Conservation (phyloP, 2,113 vertebrate genomes). For the Emydura subglobosa region DNA sequence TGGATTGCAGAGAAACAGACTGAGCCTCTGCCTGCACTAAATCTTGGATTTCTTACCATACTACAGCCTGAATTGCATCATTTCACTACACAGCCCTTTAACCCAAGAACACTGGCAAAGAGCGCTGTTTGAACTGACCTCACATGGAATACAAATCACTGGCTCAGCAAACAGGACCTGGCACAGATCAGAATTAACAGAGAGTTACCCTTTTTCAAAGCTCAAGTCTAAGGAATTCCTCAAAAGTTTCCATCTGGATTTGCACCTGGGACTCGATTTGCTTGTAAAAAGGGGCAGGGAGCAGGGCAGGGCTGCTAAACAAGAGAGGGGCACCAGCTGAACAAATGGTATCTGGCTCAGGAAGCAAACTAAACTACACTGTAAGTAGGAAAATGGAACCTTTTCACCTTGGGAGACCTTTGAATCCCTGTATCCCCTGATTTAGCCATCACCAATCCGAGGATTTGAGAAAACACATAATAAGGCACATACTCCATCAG, state of each 20-base stretch:
- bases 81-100: not conserved
- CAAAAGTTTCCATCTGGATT: not conserved
- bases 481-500: not conserved
- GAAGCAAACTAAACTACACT: not conserved
- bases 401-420: not conserved
- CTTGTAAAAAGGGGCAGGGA: not conserved
- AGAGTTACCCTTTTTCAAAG: not conserved
- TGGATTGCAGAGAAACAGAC: not conserved
- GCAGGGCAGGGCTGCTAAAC: not conserved
- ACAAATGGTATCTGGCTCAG: constrained; percentile 5
- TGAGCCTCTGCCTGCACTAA: not conserved
- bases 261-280: constrained; percentile 14
- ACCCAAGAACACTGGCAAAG: not conserved
- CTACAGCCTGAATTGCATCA: not conserved
- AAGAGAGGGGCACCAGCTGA: not conserved
- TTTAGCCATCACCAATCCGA: not conserved
- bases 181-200: not conserved
- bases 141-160: rapidly evolving
- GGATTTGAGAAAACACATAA: not conserved
- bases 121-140: not conserved
- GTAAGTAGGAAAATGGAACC: constrained; percentile 3
- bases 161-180: not conserved
- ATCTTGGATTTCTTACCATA: not conserved
- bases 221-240: not conserved
- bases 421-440: not conserved